These are phyloP conservation scores for Pachyrhynchus sulphureomaculatus DNA, from an alignment of 1,140 invertebrate species.

Conservation along the genomic window DNA sequence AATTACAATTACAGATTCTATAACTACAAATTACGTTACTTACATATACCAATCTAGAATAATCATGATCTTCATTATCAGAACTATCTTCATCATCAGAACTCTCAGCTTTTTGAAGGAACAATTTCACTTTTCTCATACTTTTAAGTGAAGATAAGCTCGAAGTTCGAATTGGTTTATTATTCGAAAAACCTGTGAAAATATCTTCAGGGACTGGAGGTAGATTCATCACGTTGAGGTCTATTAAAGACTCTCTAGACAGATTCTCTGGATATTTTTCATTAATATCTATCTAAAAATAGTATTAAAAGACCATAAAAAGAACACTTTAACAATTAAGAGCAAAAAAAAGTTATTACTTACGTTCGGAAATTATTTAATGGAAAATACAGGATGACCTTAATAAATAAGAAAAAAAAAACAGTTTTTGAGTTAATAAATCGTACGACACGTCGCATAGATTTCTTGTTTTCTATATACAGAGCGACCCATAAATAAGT, in stretches of 20 bases:
- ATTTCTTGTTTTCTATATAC: too few relatives aligned
- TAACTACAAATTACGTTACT: too few relatives aligned
- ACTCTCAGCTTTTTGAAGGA: slow-evolving; percentile 48
- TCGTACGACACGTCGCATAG: too few relatives aligned
- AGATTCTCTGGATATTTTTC: slow-evolving; percentile 53
- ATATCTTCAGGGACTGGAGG: slow-evolving; percentile 53
- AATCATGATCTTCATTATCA: slow-evolving; percentile 48
- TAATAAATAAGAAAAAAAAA: too few relatives aligned
- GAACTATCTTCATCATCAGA: slow-evolving; percentile 50
- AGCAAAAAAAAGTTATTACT: too few relatives aligned
- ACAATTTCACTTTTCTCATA: slow-evolving; percentile 51
- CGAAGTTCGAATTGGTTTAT: slow-evolving; percentile 46
- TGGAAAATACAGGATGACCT: too few relatives aligned
- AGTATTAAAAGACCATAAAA: slow-evolving; percentile 34
- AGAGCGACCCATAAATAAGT: too few relatives aligned
- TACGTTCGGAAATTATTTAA: too few relatives aligned
- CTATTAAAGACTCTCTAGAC: slow-evolving; percentile 51
- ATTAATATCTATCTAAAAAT: slow-evolving; percentile 43
- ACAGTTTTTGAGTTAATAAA: too few relatives aligned
- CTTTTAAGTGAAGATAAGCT: slow-evolving; percentile 52
- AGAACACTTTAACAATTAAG: too few relatives aligned
- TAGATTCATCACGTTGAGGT: slow-evolving; percentile 49
- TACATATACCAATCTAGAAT: slow-evolving; percentile 30
- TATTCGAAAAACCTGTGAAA: slow-evolving; percentile 47
- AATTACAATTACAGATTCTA: too few relatives aligned